A percentile compares a stretch with the other conserved stretches of the same genome.
phyloP scores from a whole-genome alignment of 2,888 invertebrate genomes.

The Drosophila testacea region DNA sequence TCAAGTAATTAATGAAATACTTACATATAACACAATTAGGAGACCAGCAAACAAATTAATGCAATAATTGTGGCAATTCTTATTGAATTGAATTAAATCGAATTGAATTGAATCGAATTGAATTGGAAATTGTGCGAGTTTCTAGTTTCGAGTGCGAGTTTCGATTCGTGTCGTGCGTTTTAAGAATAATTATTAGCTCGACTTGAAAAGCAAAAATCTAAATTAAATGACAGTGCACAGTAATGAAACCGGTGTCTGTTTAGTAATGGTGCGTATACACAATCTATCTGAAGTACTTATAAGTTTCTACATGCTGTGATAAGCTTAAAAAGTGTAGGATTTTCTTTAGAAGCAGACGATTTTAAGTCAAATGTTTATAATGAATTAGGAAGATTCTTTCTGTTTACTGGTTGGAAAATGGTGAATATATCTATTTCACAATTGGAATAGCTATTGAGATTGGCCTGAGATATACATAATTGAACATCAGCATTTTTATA shows the following conservation, averaged over 20 bases:
- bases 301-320: neutral
- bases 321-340: neutral
- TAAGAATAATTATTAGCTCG: slow-evolving; percentile 64
- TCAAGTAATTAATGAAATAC: slow-evolving; percentile 9
- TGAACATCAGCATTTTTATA: too few species aligned
- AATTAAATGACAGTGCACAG: slow-evolving; percentile 85
- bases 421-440: too few species aligned
- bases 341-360: too few species aligned
- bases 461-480: too few species aligned
- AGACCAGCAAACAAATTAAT: slow-evolving; percentile 30
- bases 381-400: neutral
- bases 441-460: too few species aligned
- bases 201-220: slow-evolving; percentile 68
- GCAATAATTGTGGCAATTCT: slow-evolving; percentile 41
- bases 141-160: slow-evolving; percentile 10
- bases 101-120: slow-evolving; percentile 27
- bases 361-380: neutral
- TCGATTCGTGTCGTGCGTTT: slow-evolving; percentile 37
- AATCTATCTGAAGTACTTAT: neutral
- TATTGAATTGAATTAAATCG: slow-evolving; percentile 31
- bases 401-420: too few species aligned
- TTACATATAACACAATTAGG: slow-evolving; percentile 28
- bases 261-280: slow-evolving; percentile 84
- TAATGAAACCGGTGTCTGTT: slow-evolving; percentile 84
- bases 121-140: slow-evolving; percentile 39